Base-by-base conservation (phyloP, 2,888 invertebrate genomes). In the Leptinotarsa peninsularis region DNA sequence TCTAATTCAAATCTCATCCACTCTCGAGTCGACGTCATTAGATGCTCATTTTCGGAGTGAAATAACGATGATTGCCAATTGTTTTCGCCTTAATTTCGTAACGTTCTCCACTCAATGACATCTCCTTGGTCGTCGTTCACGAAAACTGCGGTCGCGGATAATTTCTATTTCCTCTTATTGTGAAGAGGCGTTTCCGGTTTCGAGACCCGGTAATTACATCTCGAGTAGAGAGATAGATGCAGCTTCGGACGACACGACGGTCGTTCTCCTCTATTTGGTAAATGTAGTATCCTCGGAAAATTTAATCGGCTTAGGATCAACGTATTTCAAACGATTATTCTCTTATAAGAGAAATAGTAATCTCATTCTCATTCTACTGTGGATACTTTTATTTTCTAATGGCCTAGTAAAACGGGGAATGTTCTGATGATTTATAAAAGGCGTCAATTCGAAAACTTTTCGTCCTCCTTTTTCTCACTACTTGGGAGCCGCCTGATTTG, bases 81-180 rank as follows among this genome's bases (percentile, higher is more conserved):
- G 69, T 69, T 56, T 52, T 69, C 69, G 54, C 69, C 54, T 69
- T 54, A 69, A 43, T 56, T 56, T 18, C 13, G 33, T 43, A 43
- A 33, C 10, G 69, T n/a, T n/a, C 56, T 69, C 5, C 54, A 33
- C 21, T 33, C 18, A 52, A 68, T 27, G 52, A 68, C 52, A 15
- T 52, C 27, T 68, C 54, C 10, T 43, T 43, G 23, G 49, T 54
- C 49, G 17, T 49, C 54, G 43, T 56, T 69, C 33, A 13, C n/a
- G 14, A 17, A 33, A 54, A 33, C 43, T 56, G 54, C 43, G 69
- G 49, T 43, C 56, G 56, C n/a, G n/a, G 18, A 56, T 71, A 60
- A 71, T 71, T 71, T 63, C 49, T 49, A 63, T 58, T 60, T 71
- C 63, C 71, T 63, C 71, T 43, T 49, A 63, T 71, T 71, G 49